Conservation (phyloP, 2,888 invertebrate species). For the Acrobasis suavella region DNA sequence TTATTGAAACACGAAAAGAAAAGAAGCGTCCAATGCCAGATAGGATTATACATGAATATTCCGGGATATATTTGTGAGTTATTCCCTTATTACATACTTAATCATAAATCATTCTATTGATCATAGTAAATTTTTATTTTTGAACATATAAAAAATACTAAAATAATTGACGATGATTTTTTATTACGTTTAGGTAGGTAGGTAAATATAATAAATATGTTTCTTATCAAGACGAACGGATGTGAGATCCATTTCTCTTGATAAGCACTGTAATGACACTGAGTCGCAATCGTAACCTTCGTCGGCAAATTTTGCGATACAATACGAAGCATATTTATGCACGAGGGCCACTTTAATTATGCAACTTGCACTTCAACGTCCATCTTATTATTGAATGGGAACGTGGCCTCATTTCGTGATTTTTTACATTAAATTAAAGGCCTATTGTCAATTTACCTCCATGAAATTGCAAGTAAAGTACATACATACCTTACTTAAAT, state of each 20-base stretch:
- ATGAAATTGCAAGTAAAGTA: background rate
- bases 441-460: constrained; percentile 1
- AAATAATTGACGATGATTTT: too few relatives aligned
- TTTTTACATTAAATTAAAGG: background rate
- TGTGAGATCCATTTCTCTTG: background rate
- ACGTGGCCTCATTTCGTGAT: background rate
- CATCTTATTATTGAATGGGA: constrained; percentile 7
- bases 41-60: too few relatives aligned
- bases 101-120: too few relatives aligned
- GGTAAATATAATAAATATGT: too few relatives aligned
- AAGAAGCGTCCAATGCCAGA: too few relatives aligned
- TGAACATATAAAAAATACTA: too few relatives aligned
- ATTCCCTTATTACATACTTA: too few relatives aligned
- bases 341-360: constrained; percentile 11
- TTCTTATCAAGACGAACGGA: background rate
- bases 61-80: too few relatives aligned
- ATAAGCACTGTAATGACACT: background rate
- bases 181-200: too few relatives aligned
- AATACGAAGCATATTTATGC: constrained; percentile 1
- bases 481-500: background rate
- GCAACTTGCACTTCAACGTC: background rate
- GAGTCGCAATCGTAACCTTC: background rate
- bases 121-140: too few relatives aligned
- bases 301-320: too few relatives aligned
- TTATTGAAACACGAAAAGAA: too few relatives aligned